These are phyloP conservation scores for Bombus polaris DNA, from an alignment of 1,140 invertebrate genomes.

Conservation along the genomic window DNA sequence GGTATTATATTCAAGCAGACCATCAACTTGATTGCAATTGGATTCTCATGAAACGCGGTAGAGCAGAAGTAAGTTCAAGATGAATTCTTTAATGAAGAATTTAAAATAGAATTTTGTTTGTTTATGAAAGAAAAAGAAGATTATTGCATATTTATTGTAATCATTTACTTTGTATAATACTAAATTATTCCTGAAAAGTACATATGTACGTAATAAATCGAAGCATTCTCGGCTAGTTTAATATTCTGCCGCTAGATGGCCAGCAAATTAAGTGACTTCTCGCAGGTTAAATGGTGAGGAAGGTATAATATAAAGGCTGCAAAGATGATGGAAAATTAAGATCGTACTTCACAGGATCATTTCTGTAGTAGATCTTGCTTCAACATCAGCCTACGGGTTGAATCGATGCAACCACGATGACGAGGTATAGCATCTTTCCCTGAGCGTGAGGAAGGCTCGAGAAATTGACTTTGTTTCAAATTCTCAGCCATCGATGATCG, in stretches of 20 bases:
- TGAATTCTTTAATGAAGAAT: background rate
- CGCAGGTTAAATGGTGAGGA: background rate
- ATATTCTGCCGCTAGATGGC: conserved; percentile 34
- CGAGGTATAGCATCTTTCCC: conserved; percentile 76
- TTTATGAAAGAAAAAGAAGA: background rate
- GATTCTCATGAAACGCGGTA: conserved; percentile 89
- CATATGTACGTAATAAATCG: background rate
- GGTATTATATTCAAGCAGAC: conserved; percentile 91
- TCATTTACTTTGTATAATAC: background rate
- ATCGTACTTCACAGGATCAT: conserved; percentile 84
- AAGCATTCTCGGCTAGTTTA: background rate
- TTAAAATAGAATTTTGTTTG: background rate
- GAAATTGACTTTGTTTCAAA: conserved; percentile 40
- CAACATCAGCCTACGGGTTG: conserved; percentile 71
- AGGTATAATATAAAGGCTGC: background rate
- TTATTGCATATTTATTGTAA: no score
- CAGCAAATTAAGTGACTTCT: background rate
- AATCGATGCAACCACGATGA: conserved; percentile 82
- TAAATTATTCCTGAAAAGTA: background rate
- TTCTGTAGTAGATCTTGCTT: conserved; percentile 83
- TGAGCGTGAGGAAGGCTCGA: conserved; percentile 82
- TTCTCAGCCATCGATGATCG: conserved; percentile 82
- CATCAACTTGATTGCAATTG: conserved; percentile 90
- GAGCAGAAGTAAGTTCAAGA: background rate
- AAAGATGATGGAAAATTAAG: conserved; percentile 61